Percentiles rank a stretch among this genome's conserved stretches.
Evolutionary conservation across 2,797 vertebrate genomes (phyloP).

Genomic region (Crotalus adamanteus): DNA sequence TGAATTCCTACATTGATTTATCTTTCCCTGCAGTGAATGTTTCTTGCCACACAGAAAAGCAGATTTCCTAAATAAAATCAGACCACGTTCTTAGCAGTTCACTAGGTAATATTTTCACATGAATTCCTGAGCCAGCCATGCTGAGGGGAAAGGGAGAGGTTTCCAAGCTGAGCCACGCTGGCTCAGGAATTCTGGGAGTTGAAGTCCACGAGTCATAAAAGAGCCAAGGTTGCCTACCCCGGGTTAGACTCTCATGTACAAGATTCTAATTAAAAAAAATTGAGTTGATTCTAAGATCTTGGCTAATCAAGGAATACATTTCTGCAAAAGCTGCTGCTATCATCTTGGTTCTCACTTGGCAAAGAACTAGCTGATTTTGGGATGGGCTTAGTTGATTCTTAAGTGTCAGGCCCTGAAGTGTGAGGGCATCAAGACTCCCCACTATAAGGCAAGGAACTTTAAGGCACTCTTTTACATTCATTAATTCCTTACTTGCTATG

Average conservation of each 20-base stretch:
- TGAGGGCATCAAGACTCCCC: not conserved
- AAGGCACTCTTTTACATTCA: not conserved
- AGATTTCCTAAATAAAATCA: conserved; percentile 7
- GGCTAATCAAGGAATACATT: not conserved
- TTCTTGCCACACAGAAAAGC: not conserved
- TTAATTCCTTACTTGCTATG: not conserved
- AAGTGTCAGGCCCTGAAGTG: not conserved
- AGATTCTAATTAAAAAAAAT: not conserved
- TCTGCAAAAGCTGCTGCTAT: not conserved
- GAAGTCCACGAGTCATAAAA: too few relatives aligned
- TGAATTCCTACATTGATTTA: not conserved
- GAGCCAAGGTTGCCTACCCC: too few relatives aligned
- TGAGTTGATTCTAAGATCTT: not conserved
- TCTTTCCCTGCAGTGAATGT: not conserved
- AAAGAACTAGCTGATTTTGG: not conserved
- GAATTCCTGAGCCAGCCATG: too few relatives aligned
- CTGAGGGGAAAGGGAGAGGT: too few relatives aligned
- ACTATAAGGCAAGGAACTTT: not conserved
- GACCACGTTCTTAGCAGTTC: not conserved
- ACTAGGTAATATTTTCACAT: not conserved
- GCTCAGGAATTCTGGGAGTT: too few relatives aligned
- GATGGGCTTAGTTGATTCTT: not conserved
- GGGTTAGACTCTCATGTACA: not conserved
- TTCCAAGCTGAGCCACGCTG: too few relatives aligned
- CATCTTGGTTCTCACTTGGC: not conserved